Evolutionary conservation across 2,113 vertebrate species (phyloP).

Genomic region (Mus pahari): DNA sequence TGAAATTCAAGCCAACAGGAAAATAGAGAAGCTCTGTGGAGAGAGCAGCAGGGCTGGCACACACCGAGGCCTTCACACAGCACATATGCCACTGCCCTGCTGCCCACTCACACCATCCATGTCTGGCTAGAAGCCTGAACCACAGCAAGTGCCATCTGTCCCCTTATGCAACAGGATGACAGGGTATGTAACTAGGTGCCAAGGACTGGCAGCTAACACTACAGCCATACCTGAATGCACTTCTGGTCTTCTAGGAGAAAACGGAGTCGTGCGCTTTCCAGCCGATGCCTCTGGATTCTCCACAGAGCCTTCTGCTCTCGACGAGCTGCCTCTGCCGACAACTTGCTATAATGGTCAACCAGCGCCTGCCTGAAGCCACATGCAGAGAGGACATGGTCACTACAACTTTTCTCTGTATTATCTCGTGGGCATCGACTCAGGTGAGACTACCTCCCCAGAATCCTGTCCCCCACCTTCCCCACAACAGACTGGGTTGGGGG

Average conservation of each 20-base stretch:
- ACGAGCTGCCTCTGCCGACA: conserved; percentile 94
- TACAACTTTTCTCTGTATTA: not conserved
- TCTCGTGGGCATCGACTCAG: not conserved
- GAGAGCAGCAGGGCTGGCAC: not conserved
- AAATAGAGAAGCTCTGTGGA: not conserved
- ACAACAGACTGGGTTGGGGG: not conserved
- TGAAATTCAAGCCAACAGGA: conserved; percentile 56
- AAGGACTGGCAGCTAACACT: fast-evolving
- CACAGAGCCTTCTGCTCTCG: conserved; percentile 94
- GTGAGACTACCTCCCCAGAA: not conserved
- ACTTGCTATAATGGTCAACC: conserved; percentile 93
- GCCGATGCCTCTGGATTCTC: conserved; percentile 92
- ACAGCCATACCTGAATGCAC: conserved; percentile 84
- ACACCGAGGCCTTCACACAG: fast-evolving
- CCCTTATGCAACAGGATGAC: not conserved
- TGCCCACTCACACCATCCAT: not conserved
- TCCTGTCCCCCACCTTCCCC: not conserved
- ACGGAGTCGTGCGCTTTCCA: conserved; percentile 88
- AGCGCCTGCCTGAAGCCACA: conserved; percentile 92
- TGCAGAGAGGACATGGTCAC: conserved; percentile 51
- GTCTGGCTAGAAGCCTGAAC: not conserved
- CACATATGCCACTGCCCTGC: not conserved
- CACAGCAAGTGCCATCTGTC: not conserved
- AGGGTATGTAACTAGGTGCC: fast-evolving
- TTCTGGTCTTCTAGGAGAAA: conserved; percentile 90